Conservation (phyloP, 2,888 invertebrate genomes). For the Microctonus hyperodae region DNA sequence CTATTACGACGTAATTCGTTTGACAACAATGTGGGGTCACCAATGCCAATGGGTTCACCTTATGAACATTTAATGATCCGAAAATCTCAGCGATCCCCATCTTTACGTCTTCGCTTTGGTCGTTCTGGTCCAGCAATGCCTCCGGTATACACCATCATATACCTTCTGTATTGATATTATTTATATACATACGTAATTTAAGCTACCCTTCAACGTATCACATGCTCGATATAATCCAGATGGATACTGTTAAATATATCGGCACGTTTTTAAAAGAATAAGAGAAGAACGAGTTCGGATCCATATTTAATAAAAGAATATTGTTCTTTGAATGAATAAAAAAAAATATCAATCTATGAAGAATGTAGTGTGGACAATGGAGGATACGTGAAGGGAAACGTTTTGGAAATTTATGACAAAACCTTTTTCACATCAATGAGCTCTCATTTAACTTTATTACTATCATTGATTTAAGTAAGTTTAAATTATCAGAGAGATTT, state of each 20-base stretch:
- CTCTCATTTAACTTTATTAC: background rate
- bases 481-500: too few species aligned
- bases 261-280: slow-evolving; percentile 41
- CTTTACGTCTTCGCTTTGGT: slow-evolving; percentile 55
- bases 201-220: background rate
- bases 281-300: background rate
- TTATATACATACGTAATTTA: slow-evolving; percentile 1
- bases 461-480: background rate
- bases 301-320: too few species aligned
- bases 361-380: background rate
- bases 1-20: slow-evolving; percentile 45
- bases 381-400: background rate
- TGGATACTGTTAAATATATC: slow-evolving; percentile 3
- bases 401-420: slow-evolving; percentile 9
- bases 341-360: background rate
- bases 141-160: slow-evolving; percentile 46
- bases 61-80: slow-evolving; percentile 54
- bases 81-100: slow-evolving; percentile 55
- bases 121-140: slow-evolving; percentile 48
- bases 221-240: slow-evolving; percentile 12
- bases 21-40: slow-evolving; percentile 40
- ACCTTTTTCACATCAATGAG: background rate
- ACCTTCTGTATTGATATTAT: too few species aligned
- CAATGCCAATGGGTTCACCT: slow-evolving; percentile 37
- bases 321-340: background rate